These are phyloP conservation scores for Micromussa lordhowensis DNA, from an alignment of 92 coral and sea anemone species.

Conservation along the genomic window DNA sequence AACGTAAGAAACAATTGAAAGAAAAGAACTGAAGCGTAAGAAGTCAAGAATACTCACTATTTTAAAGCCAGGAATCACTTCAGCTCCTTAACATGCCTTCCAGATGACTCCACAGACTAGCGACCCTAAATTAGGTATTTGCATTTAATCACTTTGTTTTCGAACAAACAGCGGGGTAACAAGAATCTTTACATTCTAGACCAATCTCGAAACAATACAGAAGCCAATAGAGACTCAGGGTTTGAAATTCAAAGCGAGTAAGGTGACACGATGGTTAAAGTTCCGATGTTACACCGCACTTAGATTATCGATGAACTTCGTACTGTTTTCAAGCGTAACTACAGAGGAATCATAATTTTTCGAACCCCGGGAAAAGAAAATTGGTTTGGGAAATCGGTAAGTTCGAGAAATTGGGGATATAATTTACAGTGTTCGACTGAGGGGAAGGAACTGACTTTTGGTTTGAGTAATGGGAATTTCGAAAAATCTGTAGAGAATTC, in stretches of 20 bases:
- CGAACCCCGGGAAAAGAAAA: no score
- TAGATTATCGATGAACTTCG: background rate
- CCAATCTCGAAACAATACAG: background rate
- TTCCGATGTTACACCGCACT: background rate
- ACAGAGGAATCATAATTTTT: background rate
- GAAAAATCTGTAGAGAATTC: no score
- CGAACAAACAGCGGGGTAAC: conserved; percentile 4
- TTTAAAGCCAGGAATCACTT: background rate
- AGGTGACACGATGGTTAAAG: background rate
- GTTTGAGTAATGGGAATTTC: no score
- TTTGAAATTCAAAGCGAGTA: background rate
- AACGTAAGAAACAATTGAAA: background rate
- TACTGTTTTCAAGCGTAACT: background rate
- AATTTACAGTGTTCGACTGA: no score
- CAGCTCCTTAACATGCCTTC: background rate
- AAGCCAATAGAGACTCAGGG: background rate
- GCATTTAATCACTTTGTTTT: conserved; percentile 10
- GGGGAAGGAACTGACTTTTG: no score
- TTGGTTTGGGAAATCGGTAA: no score
- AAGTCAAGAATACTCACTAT: background rate
- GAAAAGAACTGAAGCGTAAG: background rate
- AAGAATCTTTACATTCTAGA: background rate
- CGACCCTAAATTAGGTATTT: background rate
- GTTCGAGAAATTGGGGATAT: no score
- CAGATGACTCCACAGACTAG: background rate